phyloP scores from a whole-genome alignment of 2,113 vertebrate species.

The Lophotis ruficrista region DNA sequence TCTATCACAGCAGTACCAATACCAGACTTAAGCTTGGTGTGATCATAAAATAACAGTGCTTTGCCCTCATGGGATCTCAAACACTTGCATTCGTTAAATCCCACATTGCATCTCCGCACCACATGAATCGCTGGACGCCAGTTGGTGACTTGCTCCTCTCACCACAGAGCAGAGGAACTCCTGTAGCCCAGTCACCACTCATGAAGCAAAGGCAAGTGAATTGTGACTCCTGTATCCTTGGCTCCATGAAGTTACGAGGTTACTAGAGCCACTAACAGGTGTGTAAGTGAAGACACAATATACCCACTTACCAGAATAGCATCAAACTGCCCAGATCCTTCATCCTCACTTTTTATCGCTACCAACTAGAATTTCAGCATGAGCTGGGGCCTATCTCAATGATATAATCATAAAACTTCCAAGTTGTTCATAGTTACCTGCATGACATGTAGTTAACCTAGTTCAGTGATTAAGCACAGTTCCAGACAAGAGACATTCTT shows the following conservation, averaged over 20 bases:
- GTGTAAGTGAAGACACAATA: background rate
- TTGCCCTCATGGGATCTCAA: background rate
- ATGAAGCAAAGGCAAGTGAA: background rate
- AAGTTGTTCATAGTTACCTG: background rate
- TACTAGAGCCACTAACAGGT: background rate
- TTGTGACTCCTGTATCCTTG: background rate
- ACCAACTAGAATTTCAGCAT: background rate
- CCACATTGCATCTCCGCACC: rapidly evolving
- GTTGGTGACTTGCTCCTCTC: background rate
- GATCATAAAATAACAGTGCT: background rate
- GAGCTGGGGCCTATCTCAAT: background rate
- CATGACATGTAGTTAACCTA: background rate
- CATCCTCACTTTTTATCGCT: background rate
- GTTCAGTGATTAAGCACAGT: background rate
- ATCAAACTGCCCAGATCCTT: background rate
- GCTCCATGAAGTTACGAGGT: background rate
- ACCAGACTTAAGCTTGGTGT: background rate
- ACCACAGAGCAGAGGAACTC: rapidly evolving
- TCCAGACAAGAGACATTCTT: background rate
- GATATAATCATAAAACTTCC: background rate
- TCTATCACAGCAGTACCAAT: background rate
- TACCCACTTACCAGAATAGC: background rate
- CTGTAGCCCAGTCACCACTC: background rate
- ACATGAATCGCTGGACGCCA: rapidly evolving
- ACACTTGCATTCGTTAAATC: background rate